Base-by-base conservation (phyloP, 2,888 invertebrate species). In the Chloroclysta siterata region DNA sequence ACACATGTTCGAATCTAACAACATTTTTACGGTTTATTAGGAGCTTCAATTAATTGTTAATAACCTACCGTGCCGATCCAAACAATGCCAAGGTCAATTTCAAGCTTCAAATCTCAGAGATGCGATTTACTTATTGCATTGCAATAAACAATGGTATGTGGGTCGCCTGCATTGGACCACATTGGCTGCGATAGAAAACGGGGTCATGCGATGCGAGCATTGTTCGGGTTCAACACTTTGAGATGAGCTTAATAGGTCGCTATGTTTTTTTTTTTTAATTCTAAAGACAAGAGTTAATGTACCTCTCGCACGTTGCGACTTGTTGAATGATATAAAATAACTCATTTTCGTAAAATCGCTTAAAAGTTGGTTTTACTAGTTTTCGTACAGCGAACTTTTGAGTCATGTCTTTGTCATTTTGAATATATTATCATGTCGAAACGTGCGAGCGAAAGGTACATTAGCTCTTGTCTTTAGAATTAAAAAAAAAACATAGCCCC, bases 181-280 rank as follows among this genome's bases (percentile, higher is more conserved):
- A 85, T 81, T 80, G 74, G 74, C 70, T 69, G 69, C 68, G 76
- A 77, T 75, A 78, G 75, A 76, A 80, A 88, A 85, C 78, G 75
- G 78, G 87, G 89, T 87, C 89, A 85, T 73, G 78, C 77, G 76
- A 82, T 73, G 77, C 78, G 77, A 84, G 78, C 78, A 84, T 84
- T 86, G 86, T 85, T 83, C 79, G 71, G 73, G 77, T 82, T 79
- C 72, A 75, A 76, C 74, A 74, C 71, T 73, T 76, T 73, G 76
- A 80, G 72, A 75, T 73, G 73, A 63, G 72, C 72, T 81, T 85
- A 87, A 85, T 84, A 75, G 84, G 76, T 78, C 82, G 71, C 75
- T 78, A n/a, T n/a, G n/a, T n/a, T n/a, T n/a, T n/a, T n/a, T n/a
- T n/a, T n/a, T n/a, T n/a, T n/a, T n/a, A n/a, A n/a, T n/a, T n/a